Base-by-base conservation (phyloP, 1,140 invertebrate genomes). In the Solenopsis invicta region DNA sequence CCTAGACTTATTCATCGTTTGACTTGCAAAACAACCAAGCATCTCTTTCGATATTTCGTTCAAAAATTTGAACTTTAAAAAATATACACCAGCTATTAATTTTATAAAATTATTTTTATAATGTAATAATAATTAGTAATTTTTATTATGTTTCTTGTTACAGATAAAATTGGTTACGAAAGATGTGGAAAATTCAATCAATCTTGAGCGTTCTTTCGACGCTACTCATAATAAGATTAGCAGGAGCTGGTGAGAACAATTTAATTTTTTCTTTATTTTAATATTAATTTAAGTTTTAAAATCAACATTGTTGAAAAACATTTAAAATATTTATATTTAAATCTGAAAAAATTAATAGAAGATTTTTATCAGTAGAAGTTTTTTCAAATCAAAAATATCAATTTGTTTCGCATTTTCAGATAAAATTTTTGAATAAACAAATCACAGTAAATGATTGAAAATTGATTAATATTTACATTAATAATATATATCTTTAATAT, bases 141-240 rank as follows among this genome's bases (percentile, higher is more conserved):
- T 69, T 29, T 50, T 72, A 13, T 18, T 48, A 13, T 61, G 5
- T 81, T 56, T 56, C 9, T 56, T 71, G 41, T 87, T 92, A 69
- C 86, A 92, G 91, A 72, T 45, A 37, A 82, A 80, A 52, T 37
- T 29, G 62, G n/a, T 89, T 81, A 45, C 66, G 48, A 61, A 84
- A 84, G 9, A 93, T 93, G 93, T 85, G 87, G 88, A 85, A 80
- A 21, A 56, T 9, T 52, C 56, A 72, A 18, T 37, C 41, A 34
- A 87, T 84, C 41, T 59, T 91, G 12, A 66, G 71, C 34, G 37
- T 87, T 12, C 61, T 93, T 41, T 37, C 84, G 62, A 52, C 69
- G 18, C 16, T 91, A 18, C 81, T 84, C 37, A 75, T 82, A 1
- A 29, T 59, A 29, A 88, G 85, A 3, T 50, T 82, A 5, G 67